Base-by-base conservation (phyloP, 2,888 invertebrate species). In the Ophion costatus region DNA sequence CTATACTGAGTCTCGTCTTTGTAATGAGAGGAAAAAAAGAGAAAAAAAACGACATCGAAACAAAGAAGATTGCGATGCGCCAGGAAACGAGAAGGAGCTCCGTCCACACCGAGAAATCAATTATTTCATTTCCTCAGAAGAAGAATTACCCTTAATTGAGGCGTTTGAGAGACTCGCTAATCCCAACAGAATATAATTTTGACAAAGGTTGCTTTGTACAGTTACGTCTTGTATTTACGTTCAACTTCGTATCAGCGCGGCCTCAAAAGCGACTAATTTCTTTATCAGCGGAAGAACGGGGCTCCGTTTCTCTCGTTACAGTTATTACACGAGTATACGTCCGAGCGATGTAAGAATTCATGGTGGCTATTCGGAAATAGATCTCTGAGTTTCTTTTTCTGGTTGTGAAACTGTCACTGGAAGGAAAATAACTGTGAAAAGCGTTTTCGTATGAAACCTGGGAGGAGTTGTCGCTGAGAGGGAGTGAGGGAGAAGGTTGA, bases 261-360 rank as follows among this genome's bases (percentile, higher is more conserved):
- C 59, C 59, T 59, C 2, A 10, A 20, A 59, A 59, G 10, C 7
- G 59, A 14, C 14, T 17, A 45, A 45, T 17, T 51, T 51, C 17
- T 17, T 14, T 38, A 17, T 76, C 75, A 24, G 56, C 56, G 22
- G 10, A 7, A 38, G 22, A 59, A 73, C 71, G 14, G 42, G 20
- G 57, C 22, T 69, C 45, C 51, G 51, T 33, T 22, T 57, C 22
- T 78, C 73, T 61, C 78, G 45, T 78, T 61, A 22, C 14, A 51
- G 11, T 51, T 17, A 61, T 73, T 71, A 77, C 71, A 74, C 76
- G 76, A 67, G 77, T 79, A 80, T 82, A 82, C 85, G 85, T 85
- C 82, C 82, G 82, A 82, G 71, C 14, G 22, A 64, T 71, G 81
- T 76, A 67, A 76, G n/a, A 57, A 80, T 74, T 80, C 57, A 82